A percentile compares a stretch with the other conserved stretches of the same genome.
phyloP scores from a whole-genome alignment of 2,113 vertebrate species.

The Hippoglossus stenolepis region DNA sequence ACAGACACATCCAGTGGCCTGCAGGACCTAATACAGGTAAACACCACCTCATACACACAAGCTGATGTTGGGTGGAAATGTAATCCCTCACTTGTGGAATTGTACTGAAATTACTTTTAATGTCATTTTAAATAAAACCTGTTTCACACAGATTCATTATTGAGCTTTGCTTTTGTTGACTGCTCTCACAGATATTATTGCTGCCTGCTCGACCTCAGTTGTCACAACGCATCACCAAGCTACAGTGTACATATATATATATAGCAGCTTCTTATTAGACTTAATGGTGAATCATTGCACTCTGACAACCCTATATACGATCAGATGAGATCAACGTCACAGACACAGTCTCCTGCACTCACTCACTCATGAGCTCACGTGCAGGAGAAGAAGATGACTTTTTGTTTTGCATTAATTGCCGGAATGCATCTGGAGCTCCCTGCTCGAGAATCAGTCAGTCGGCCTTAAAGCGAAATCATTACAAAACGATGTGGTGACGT shows the following conservation, averaged over 20 bases:
- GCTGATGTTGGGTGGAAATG: no score
- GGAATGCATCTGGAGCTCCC: constrained; percentile 21
- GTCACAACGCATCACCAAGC: constrained; percentile 47
- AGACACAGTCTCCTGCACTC: not conserved
- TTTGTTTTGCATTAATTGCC: constrained; percentile 38
- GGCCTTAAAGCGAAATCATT: no score
- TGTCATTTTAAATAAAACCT: not conserved
- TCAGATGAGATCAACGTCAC: constrained; percentile 38
- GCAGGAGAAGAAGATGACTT: constrained; percentile 16
- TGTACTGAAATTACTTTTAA: not conserved
- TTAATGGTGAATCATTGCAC: constrained; percentile 37
- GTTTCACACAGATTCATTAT: no score
- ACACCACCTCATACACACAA: constrained; percentile 12
- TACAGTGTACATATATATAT: constrained; percentile 31
- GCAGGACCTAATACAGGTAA: constrained; percentile 85
- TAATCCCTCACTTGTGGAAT: no score
- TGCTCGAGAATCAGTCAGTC: no score
- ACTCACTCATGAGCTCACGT: not conserved
- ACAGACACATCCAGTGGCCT: constrained; percentile 89
- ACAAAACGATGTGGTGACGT: no score
- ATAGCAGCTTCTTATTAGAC: constrained; percentile 55
- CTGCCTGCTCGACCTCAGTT: not conserved
- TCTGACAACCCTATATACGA: constrained; percentile 35
- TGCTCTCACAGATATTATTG: constrained; percentile 23
- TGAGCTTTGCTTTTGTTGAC: not conserved